Base-by-base conservation (phyloP, 1,140 invertebrate genomes). In the Drosophila auraria region DNA sequence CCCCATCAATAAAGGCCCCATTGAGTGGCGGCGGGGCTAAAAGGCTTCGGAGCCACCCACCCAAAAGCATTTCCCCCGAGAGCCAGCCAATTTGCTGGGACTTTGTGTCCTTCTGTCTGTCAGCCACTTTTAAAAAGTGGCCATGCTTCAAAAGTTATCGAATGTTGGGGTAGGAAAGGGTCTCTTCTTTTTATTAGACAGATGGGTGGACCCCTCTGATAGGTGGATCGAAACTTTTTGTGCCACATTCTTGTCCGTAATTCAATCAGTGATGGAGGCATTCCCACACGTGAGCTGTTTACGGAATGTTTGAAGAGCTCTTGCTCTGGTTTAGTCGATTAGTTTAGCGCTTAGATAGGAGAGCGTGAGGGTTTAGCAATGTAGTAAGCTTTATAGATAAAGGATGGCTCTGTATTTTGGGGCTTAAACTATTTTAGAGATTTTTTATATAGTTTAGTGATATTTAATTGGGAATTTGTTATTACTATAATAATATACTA, bases 221-320 rank as follows among this genome's bases (percentile, higher is more conserved):
- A 53, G 68, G 49, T 80, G 64, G 81, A 49, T 79, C 68, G 11
- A 81, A 83, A 83, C 54, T 80, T 79, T 50, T 30, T 66, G 44
- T 45, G 40, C 56, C 68, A 61, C 42, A 50, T 63, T 38, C 36
- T 83, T 80, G 65, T 63, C 68, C 70, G 86, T 90, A 89, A 89
- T 89, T 86, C 86, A 89, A 89, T 89, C 74, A 90, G 80, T 74
- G 86, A 82, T 77, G 76, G 64, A 65, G 71, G 86, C 82, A 80
- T 70, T 68, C 56, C 27, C 49, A 82, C 82, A 89, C 86, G 86
- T 90, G 86, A 90, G 82, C 50, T 60, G 86, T 66, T 79, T 89
- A 59, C 75, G 36, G 60, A 86, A 89, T 84, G 78, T 57, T 49
- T 23, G 72, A 53, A 60, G 70, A 73, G 70, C 70, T 45, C 30